Base-by-base conservation (phyloP, 92 coral and sea anemone genomes). In the Zoanthus solanderi region DNA sequence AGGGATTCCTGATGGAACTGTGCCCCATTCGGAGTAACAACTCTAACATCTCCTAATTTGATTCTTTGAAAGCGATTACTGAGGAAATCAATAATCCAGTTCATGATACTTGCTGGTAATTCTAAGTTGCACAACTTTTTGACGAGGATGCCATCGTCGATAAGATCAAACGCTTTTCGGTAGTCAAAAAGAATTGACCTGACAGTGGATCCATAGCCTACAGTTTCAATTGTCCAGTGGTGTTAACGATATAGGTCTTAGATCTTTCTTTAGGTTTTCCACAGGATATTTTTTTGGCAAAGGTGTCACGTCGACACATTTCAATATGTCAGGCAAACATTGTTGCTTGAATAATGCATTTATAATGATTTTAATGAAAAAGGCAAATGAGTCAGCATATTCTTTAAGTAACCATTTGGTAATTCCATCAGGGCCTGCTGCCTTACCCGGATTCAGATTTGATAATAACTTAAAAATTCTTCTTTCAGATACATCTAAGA, bases 231-330 rank as follows among this genome's bases (percentile, higher is more conserved):
- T 4, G 52, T 47, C 52, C 52, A 47, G 52, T 47, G 52, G 52
- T 47, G 52, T 47, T 47, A 47, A 47, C 4, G 88, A 84, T 44
- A 57, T 84, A 12, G 67, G 84, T 16, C 79, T 16, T 66, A 45
- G 67, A 78, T 78, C 32, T 78, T 78, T 78, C 84, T 78, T 78
- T 45, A 78, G 72, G 71, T 78, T 56, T 78, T 54, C 67, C 50
- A 78, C 84, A 14, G 84, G 28, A n/a, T 78, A 0, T 78, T 52
- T 50, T 42, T 78, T 78, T 48, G 28, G 84, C 61, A 78, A 56
- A 45, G 67, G 84, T 28, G 72, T 66, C 84, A 78, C 23, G 23
- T 23, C 23, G 23, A 23, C 23, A 23, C 23, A 23, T 23, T 23
- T 23, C 23, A 23, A 23, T 34, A 8, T 47, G 5, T 8, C 52